Percentiles rank a stretch among this genome's conserved stretches.
Evolutionary conservation across 1,140 invertebrate genomes (phyloP).

Genomic region (Aleiodes sp.): DNA sequence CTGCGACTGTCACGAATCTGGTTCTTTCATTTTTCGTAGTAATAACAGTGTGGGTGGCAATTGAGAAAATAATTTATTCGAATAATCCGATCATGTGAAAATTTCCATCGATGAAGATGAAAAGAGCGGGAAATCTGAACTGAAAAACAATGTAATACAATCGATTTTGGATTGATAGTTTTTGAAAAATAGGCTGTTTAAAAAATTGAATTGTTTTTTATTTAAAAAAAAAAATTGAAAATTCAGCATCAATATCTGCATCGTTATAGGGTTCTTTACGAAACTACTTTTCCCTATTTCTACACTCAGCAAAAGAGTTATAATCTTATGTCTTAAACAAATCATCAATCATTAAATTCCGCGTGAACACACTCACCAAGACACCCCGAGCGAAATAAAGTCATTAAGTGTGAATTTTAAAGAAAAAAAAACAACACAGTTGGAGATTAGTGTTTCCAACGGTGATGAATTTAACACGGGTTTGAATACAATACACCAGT

Average conservation of each 20-base stretch:
- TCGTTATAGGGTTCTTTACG: too few relatives aligned
- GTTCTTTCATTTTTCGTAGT: too few relatives aligned
- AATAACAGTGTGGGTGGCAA: neutral
- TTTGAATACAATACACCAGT: constrained; percentile 63
- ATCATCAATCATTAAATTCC: neutral
- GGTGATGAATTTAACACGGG: constrained; percentile 47
- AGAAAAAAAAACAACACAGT: constrained; percentile 43
- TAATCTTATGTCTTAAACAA: neutral
- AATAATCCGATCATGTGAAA: neutral
- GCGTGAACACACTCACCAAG: neutral
- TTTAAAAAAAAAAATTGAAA: too few relatives aligned
- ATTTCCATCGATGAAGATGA: neutral
- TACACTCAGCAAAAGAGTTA: too few relatives aligned
- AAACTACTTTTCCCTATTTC: neutral
- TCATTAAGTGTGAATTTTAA: constrained; percentile 53
- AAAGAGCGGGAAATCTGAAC: too few relatives aligned
- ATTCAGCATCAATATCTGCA: too few relatives aligned
- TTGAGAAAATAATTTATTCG: too few relatives aligned
- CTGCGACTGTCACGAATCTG: neutral
- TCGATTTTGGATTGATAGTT: too few relatives aligned
- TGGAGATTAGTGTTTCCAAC: constrained; percentile 65
- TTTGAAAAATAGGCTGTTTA: too few relatives aligned
- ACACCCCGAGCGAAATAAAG: neutral
- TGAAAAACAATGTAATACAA: too few relatives aligned
- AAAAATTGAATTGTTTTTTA: too few relatives aligned